Evolutionary conservation across 2,888 invertebrate species (phyloP).

Genomic region (Halictus quadricinctus): DNA sequence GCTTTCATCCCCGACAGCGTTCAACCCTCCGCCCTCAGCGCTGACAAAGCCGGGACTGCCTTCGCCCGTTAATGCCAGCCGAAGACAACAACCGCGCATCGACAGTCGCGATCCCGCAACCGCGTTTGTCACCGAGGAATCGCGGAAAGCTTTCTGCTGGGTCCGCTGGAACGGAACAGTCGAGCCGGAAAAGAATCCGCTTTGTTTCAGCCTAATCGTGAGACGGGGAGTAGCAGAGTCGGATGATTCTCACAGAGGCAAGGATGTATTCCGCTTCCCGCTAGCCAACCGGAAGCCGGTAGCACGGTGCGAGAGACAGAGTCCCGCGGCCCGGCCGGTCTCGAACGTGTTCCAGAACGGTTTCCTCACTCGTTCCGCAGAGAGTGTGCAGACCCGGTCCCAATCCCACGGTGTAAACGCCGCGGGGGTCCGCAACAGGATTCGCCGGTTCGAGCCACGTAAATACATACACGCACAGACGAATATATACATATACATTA

Average conservation of each 20-base stretch:
- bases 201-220: slow-evolving; percentile 72
- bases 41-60: slow-evolving; percentile 3
- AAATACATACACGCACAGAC: background rate
- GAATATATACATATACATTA: background rate
- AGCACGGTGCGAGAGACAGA: slow-evolving; percentile 39
- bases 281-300: slow-evolving; percentile 75
- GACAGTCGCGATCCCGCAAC: background rate
- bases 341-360: slow-evolving; percentile 62
- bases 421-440: slow-evolving; percentile 79
- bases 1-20: background rate
- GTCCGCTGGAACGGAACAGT: slow-evolving; percentile 11
- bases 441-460: slow-evolving; percentile 69
- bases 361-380: slow-evolving; percentile 49
- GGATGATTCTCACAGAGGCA: slow-evolving; percentile 73
- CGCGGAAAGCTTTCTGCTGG: slow-evolving; percentile 3
- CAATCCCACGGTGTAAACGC: slow-evolving; percentile 80
- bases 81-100: slow-evolving; percentile 23
- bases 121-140: slow-evolving; percentile 21
- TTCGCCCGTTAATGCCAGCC: slow-evolving; percentile 27
- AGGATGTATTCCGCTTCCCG: slow-evolving; percentile 26
- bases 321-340: slow-evolving; percentile 20
- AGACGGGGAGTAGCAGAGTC: slow-evolving; percentile 40
- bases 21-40: too few species aligned
- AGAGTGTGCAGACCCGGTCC: slow-evolving; percentile 56
- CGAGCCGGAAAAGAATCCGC: slow-evolving; percentile 40